Base-by-base conservation (phyloP, 2,113 vertebrate species). In the Electrona antarctica region DNA sequence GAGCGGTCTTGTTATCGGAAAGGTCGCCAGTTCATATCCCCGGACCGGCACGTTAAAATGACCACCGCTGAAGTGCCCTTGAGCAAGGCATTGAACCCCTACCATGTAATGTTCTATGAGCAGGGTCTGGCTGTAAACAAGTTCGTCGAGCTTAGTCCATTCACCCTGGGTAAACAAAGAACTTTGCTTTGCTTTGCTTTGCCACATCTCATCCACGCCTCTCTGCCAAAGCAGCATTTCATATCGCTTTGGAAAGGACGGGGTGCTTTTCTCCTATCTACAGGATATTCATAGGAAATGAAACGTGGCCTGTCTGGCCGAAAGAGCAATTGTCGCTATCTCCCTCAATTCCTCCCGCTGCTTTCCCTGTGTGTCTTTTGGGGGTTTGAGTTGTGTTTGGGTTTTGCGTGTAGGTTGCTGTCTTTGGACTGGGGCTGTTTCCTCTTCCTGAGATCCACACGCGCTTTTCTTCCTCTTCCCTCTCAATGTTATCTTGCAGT, bases 361-460 rank as follows among this genome's bases (percentile, higher is more conserved):
- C 75, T 81, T 74, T 78, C 77, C 56, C 75, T 57, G 3, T 5
- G 0, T 60, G n/a, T 11, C 55, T 69, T 80, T 64, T 80, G 28
- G 2, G 52, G 21, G 51, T 70, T 69, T 6, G 8, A 21, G 76
- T 81, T 82, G 68, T 56, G 70, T 58, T 76, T 21, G 57, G 77
- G 78, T 57, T 50, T 74, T 8, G 51, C 9, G 48, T 28, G n/a
- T 51, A 9, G 33, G 8, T 69, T 89, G 84, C 83, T 87, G 84
- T 82, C 78, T 88, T 89, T 90, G 86, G 85, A 85, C 65, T 7
- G 0, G 33, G 51, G 78, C 69, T 8, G 57, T 64, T 87, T 88
- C 84, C 86, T 54, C 57, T 65, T 63, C 60, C 14, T 41, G 21
- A 29, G 48, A 66, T 2, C 11, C 51, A 71, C 33, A 50, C 14